Percentiles rank a stretch among this genome's conserved stretches.
Conservation (phyloP, 2,888 invertebrate genomes). For the Anthrax anthrax region DNA sequence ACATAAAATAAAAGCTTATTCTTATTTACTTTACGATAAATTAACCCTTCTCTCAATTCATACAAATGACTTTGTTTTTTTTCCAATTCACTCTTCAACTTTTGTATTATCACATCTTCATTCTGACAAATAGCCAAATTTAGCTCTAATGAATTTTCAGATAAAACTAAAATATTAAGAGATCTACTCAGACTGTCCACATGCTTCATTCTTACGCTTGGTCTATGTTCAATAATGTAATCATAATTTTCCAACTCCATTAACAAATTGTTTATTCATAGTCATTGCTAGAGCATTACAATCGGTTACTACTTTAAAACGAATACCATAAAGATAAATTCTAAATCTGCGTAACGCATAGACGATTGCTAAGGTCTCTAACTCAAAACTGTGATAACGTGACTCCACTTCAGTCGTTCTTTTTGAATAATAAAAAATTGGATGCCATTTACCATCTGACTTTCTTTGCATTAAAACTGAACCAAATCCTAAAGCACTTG, state of each 20-base stretch:
- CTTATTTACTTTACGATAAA: conserved; percentile 2
- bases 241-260: neutral
- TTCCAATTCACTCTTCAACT: neutral
- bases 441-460: neutral
- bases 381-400: neutral
- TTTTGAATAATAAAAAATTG: neutral
- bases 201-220: neutral
- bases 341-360: neutral
- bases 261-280: neutral
- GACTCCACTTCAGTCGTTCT: neutral
- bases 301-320: neutral
- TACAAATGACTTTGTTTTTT: neutral
- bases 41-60: conserved; percentile 3
- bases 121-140: conserved; percentile 4
- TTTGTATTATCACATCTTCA: conserved; percentile 1
- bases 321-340: neutral
- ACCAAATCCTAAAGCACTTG: conserved; percentile 15
- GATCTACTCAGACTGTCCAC: neutral
- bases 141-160: conserved; percentile 9
- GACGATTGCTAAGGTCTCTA: no score
- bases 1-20: conserved; percentile 7
- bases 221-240: neutral
- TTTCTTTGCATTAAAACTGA: conserved; percentile 13
- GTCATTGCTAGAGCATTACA: neutral
- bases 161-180: conserved; percentile 4